Conservation (phyloP, 53 echinoderm and acorn worm species). For the Holothuria scabra region DNA sequence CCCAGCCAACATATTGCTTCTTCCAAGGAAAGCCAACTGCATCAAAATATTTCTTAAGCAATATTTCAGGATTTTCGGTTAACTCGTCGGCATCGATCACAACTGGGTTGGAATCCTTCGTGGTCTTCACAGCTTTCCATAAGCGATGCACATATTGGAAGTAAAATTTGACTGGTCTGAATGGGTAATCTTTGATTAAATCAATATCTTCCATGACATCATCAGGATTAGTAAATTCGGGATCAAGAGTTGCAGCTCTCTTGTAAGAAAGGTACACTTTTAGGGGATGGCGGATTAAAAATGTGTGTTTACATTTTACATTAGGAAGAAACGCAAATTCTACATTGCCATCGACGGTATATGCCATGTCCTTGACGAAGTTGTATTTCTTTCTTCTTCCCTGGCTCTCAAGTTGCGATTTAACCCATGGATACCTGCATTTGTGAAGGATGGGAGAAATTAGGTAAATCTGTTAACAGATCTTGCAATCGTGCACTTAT, state of each 20-base stretch:
- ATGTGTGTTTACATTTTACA: neutral
- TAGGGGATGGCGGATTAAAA: neutral
- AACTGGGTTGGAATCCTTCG: neutral
- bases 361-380: conserved; percentile 8
- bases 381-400: neutral
- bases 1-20: neutral
- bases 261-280: conserved; percentile 15
- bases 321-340: neutral
- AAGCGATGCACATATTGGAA: neutral
- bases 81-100: conserved; percentile 10
- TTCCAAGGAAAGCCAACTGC: conserved; percentile 21
- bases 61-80: neutral
- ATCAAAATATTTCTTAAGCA: neutral
- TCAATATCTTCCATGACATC: neutral
- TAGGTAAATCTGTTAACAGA: too few relatives aligned
- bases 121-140: conserved; percentile 21
- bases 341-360: neutral
- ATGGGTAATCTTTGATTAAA: neutral
- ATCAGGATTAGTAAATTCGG: neutral
- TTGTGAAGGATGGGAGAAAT: too few relatives aligned
- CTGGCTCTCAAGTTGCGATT: conserved; percentile 1
- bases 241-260: neutral
- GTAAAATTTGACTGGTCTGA: neutral
- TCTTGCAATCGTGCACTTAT: too few relatives aligned
- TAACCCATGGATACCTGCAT: conserved; percentile 23